phyloP scores from a whole-genome alignment of 2,888 invertebrate species.

The Neocrepidodera transversa region DNA sequence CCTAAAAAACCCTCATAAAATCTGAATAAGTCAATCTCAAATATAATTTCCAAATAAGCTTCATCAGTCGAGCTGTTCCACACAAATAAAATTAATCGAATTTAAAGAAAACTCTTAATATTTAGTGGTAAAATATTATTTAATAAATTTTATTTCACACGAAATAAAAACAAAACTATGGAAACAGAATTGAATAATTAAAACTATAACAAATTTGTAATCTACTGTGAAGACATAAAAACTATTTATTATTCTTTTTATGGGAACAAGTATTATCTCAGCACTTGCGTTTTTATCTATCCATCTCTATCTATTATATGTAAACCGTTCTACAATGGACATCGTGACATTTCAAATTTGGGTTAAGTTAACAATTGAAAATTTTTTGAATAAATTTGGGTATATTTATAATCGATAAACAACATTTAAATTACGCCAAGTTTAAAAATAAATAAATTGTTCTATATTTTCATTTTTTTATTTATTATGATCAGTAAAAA shows the following conservation, averaged over 20 bases:
- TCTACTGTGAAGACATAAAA: not conserved
- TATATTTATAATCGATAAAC: not conserved
- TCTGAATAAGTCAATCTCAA: no score
- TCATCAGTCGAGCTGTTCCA: no score
- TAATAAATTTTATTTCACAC: not conserved
- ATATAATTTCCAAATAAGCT: no score
- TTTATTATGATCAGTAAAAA: no score
- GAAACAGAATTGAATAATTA: not conserved
- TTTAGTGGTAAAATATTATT: no score
- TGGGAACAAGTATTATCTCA: not conserved
- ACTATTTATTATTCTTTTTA: not conserved
- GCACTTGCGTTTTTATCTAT: not conserved
- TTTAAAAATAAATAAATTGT: no score
- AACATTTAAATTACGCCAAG: not conserved
- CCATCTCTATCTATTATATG: not conserved
- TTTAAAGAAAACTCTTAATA: no score
- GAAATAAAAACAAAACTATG: not conserved
- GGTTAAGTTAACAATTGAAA: conserved; percentile 8
- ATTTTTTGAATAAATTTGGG: conserved; percentile 10
- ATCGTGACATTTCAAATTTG: conserved; percentile 1
- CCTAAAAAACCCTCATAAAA: no score
- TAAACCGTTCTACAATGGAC: not conserved
- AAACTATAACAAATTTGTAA: not conserved
- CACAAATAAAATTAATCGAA: no score
- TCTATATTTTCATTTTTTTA: no score